Conservation (phyloP, 2,113 vertebrate genomes). For the Psittacara wagleri region DNA sequence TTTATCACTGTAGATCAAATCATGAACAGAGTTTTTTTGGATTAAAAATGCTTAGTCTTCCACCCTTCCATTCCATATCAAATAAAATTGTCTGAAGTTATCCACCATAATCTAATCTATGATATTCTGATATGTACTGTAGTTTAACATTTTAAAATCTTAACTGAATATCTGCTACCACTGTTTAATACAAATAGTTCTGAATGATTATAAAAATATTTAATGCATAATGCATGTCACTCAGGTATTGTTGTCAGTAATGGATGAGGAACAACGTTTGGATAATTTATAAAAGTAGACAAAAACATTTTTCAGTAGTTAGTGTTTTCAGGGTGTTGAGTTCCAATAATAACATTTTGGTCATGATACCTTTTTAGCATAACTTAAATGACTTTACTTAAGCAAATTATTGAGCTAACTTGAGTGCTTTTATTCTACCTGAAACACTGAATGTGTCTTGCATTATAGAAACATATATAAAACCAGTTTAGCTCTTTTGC, state of each 20-base stretch:
- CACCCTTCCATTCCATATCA: background rate
- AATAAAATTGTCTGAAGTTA: slow-evolving; percentile 32
- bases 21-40: background rate
- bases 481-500: background rate
- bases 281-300: slow-evolving; percentile 3
- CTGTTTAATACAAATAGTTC: slow-evolving; percentile 41
- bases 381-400: slow-evolving; percentile 9
- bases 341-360: slow-evolving; percentile 37
- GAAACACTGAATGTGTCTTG: background rate
- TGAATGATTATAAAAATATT: slow-evolving; percentile 39
- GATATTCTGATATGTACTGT: background rate
- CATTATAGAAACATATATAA: background rate
- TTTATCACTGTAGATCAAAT: slow-evolving; percentile 33
- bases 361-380: background rate
- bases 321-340: background rate
- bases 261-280: background rate
- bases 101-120: background rate
- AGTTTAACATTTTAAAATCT: background rate
- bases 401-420: background rate
- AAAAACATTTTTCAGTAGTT: background rate
- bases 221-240: slow-evolving; percentile 18
- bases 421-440: background rate
- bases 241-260: slow-evolving; percentile 30
- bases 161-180: slow-evolving; percentile 2
- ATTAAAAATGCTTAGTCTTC: background rate